A percentile compares a stretch with the other conserved stretches of the same genome.
These are phyloP conservation scores for Malurus elegans DNA, from an alignment of 2,113 vertebrate species.

Conservation along the genomic window DNA sequence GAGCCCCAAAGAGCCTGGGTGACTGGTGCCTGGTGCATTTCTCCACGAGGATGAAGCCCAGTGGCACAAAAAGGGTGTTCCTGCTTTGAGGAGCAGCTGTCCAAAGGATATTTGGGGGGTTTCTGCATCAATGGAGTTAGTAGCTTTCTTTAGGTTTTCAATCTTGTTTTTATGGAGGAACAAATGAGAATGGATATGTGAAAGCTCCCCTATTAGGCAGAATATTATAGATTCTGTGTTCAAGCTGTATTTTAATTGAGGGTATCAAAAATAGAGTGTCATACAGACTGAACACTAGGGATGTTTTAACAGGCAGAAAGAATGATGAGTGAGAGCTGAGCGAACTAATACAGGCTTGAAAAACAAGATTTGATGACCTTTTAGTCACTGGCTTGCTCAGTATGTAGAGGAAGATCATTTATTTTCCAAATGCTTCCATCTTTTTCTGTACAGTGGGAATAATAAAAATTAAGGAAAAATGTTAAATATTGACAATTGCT, in stretches of 20 bases:
- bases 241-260: not conserved
- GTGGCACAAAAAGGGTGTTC: rapidly evolving
- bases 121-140: not conserved
- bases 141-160: not conserved
- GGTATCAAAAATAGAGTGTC: not conserved
- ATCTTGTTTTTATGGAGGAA: not conserved
- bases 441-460: not conserved
- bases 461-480: not conserved
- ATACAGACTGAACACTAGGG: not conserved
- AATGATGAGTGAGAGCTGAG: not conserved
- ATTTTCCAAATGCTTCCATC: not conserved
- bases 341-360: not conserved
- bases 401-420: not conserved
- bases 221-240: not conserved
- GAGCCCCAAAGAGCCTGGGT: not conserved
- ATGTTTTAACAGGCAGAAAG: not conserved
- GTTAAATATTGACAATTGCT: not conserved
- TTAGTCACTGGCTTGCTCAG: not conserved
- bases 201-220: not conserved
- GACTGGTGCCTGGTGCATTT: not conserved
- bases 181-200: not conserved
- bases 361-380: constrained; percentile 20
- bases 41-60: rapidly evolving
- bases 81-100: not conserved
- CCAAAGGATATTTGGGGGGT: not conserved